A percentile compares a stretch with the other conserved stretches of the same genome.
These are phyloP conservation scores for Rhynchotus rufescens DNA, from an alignment of 2,797 vertebrate species.

Conservation along the genomic window DNA sequence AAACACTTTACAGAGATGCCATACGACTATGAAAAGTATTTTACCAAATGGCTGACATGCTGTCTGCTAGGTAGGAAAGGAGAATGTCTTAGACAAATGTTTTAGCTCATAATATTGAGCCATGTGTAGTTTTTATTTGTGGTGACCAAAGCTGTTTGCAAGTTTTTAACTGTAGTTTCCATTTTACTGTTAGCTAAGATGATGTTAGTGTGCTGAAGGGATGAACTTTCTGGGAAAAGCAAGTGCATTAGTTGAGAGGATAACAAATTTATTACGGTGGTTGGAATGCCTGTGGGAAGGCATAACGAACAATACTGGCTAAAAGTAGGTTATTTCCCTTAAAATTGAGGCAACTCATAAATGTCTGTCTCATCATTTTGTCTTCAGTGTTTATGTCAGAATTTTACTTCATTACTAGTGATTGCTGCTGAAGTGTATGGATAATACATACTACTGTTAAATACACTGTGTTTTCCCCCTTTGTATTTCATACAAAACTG, in stretches of 20 bases:
- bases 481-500: neutral
- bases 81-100: neutral
- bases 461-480: neutral
- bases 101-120: accelerated
- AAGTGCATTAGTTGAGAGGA: neutral
- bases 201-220: neutral
- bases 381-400: neutral
- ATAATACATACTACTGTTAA: neutral
- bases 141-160: neutral
- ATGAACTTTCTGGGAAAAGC: neutral
- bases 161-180: neutral
- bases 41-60: neutral
- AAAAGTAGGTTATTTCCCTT: neutral
- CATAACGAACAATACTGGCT: neutral
- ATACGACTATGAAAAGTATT: neutral
- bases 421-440: neutral
- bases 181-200: neutral
- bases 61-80: neutral
- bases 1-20: neutral
- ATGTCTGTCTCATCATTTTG: neutral
- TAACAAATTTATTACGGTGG: neutral
- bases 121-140: neutral
- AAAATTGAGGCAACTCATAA: neutral
- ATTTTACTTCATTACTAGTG: neutral
- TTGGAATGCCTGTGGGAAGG: neutral